These are phyloP conservation scores for Drosophila prosaltans DNA, from an alignment of 1,140 invertebrate species.

Conservation along the genomic window DNA sequence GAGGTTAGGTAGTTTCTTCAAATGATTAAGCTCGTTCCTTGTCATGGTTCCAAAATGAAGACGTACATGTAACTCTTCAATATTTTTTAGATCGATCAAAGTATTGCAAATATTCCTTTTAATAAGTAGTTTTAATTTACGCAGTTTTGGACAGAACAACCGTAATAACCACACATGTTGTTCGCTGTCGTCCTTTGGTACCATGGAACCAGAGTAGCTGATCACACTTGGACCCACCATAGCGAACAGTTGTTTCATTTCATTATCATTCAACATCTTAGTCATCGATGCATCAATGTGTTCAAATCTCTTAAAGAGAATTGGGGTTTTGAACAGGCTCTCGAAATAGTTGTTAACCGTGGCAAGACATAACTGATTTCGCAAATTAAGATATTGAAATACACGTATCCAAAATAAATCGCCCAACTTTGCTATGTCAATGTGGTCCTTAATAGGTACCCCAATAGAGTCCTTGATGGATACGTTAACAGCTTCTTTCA, in stretches of 20 bases:
- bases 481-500: neutral
- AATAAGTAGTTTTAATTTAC: conserved; percentile 22
- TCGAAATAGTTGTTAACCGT: neutral
- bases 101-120: neutral
- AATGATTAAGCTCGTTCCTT: neutral
- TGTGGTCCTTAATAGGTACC: too few species aligned
- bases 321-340: neutral
- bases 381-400: conserved; percentile 30
- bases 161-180: conserved; percentile 31
- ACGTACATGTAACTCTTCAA: conserved; percentile 20
- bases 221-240: conserved; percentile 5
- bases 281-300: conserved; percentile 13
- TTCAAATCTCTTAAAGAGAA: neutral
- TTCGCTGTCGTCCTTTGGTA: neutral
- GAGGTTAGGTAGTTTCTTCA: neutral
- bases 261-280: neutral
- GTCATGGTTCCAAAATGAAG: neutral
- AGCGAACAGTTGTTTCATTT: conserved; percentile 24
- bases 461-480: too few species aligned
- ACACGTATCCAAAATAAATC: conserved; percentile 3
- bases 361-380: conserved; percentile 21
- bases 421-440: neutral
- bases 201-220: conserved; percentile 40
- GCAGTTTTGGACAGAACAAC: neutral
- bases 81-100: neutral